Evolutionary conservation across 30 jellyfish, hydroid and myxozoan species (phyloP).

Genomic region (Rhopilema esculentum): DNA sequence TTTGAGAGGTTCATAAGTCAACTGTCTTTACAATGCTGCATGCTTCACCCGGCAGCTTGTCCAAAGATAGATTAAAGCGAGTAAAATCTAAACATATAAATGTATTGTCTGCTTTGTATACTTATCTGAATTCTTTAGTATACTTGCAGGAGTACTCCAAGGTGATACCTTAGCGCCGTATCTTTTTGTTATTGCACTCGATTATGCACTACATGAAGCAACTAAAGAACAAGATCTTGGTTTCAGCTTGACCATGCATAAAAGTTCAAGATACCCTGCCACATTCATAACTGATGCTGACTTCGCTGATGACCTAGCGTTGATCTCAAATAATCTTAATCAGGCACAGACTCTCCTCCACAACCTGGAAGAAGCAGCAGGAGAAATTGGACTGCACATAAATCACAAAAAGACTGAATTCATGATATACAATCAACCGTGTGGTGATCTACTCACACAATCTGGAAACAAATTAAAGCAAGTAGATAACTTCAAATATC

Average conservation of each 20-base stretch:
- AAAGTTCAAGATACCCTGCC: neutral
- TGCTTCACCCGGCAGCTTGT: neutral
- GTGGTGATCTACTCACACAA: neutral
- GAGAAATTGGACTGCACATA: neutral
- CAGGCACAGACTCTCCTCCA: slow-evolving; percentile 10
- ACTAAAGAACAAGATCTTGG: neutral
- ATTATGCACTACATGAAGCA: neutral
- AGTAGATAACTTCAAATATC: slow-evolving; percentile 8
- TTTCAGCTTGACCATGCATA: neutral
- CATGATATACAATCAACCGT: neutral
- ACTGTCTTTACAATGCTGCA: slow-evolving; percentile 25
- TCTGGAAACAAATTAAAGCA: neutral
- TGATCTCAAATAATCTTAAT: neutral
- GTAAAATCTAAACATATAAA: neutral
- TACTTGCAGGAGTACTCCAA: no score
- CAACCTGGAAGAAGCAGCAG: neutral
- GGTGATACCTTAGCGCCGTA: no score
- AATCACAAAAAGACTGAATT: neutral
- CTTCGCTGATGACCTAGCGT: slow-evolving; percentile 16
- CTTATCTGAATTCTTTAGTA: no score
- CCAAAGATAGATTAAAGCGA: slow-evolving; percentile 16
- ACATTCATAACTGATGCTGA: neutral
- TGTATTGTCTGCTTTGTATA: no score
- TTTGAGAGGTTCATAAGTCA: slow-evolving; percentile 32
- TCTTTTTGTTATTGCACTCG: neutral